Conservation (phyloP, 53 echinoderm and acorn worm genomes). For the Zoroaster sp. region DNA sequence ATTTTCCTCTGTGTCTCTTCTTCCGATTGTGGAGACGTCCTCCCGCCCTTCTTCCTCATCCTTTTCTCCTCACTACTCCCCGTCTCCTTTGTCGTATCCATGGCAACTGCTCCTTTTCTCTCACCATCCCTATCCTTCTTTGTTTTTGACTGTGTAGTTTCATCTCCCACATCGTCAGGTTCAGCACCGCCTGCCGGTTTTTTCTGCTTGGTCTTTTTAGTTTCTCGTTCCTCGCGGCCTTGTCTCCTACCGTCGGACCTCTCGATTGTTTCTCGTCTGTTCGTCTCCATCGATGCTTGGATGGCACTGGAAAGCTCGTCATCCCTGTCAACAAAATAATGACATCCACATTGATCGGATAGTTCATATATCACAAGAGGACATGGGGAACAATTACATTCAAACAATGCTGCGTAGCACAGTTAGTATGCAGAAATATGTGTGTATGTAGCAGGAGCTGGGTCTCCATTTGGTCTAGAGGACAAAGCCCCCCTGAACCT, state of each 20-base stretch:
- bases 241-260: background rate
- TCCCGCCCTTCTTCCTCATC: background rate
- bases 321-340: slow-evolving; percentile 36
- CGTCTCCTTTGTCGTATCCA: slow-evolving; percentile 7
- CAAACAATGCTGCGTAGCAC: no score
- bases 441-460: no score
- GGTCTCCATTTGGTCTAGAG: no score
- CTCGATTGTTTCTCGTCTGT: slow-evolving; percentile 9
- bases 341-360: no score
- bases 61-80: background rate
- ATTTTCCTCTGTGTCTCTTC: background rate
- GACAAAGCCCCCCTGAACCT: no score
- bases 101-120: background rate
- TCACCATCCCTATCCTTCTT: background rate
- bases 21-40: slow-evolving; percentile 1
- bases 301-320: slow-evolving; percentile 70
- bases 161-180: background rate
- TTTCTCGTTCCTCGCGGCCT: background rate
- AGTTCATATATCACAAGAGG: no score
- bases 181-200: background rate
- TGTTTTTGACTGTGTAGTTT: no score
- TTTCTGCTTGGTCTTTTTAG: slow-evolving; percentile 1
- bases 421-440: no score
- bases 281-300: slow-evolving; percentile 79
- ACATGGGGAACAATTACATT: no score